Base-by-base conservation (phyloP, 2,797 vertebrate genomes). In the Garrulus glandarius region DNA sequence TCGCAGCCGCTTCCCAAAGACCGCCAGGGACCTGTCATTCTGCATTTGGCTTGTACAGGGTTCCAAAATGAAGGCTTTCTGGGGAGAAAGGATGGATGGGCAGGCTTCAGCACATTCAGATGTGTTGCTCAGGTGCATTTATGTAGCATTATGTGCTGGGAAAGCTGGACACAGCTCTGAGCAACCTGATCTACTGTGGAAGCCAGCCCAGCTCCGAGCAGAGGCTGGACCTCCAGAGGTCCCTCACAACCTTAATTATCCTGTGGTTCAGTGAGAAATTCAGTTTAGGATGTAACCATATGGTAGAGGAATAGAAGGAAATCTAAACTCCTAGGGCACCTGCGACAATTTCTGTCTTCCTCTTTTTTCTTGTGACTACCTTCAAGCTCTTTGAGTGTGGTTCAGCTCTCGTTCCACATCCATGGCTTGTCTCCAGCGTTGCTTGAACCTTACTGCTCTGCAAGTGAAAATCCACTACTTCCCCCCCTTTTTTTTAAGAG, bases 391-490 rank as follows among this genome's bases (percentile, higher is more conserved):
- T 23, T 24, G 21, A 74, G 72, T 11, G 2, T 4, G 15, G 46
- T 24, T 59, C 57, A 27, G 44, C 26, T 69, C 72, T 75, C 9
- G 2, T 36, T 78, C 18, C 47, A 49, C 21, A 15, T 24, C 56
- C 24, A 24, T 0, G 1, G 36, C 65, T 88, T 55, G 39, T 41
- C 65, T 84, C 65, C 74, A 57, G 1, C 18, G 21, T 36, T 64
- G 30, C 43, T 71, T 53, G 60, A 79, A 60, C 21, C 43, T 78
- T 24, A 10, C 49, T 68, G 60, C 15, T 34, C 64, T 71, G 53
- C 75, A 87, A 91, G 52, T 81, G 69, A 79, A 95, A 95, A 90
- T 46, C 53, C 64, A 29, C 44, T 41, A 24, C 55, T 91, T 30
- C 56, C 37, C 30, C 17, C 1, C 0, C 2, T 23, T 24, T 20